Percentiles rank a stretch among this genome's conserved stretches.
phyloP scores from a whole-genome alignment of 2,888 invertebrate species.

The Zaprionus obscuricornis region DNA sequence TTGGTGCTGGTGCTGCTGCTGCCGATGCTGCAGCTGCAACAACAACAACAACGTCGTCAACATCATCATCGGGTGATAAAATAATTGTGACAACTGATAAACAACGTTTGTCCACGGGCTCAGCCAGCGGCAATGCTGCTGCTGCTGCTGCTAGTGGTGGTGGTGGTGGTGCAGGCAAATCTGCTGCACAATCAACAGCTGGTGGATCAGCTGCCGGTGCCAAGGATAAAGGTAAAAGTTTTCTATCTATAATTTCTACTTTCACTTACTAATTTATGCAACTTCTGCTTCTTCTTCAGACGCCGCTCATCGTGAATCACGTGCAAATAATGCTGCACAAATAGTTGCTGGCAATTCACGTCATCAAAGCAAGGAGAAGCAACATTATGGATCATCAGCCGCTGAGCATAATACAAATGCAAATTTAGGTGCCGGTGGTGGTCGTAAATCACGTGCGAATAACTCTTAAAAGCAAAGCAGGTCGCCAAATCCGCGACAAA shows the following conservation, averaged over 20 bases:
- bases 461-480: slow-evolving; percentile 63
- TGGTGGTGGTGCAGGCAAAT: slow-evolving; percentile 43
- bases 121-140: slow-evolving; percentile 37
- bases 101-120: slow-evolving; percentile 24
- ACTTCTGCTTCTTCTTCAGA: slow-evolving; percentile 39
- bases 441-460: slow-evolving; percentile 81
- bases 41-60: slow-evolving; percentile 1
- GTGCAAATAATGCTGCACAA: slow-evolving; percentile 72
- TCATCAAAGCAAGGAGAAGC: slow-evolving; percentile 65
- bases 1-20: slow-evolving; percentile 43
- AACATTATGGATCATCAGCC: no score
- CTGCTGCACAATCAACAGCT: slow-evolving; percentile 27
- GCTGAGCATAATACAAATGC: slow-evolving; percentile 36
- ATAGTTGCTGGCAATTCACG: slow-evolving; percentile 59
- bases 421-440: slow-evolving; percentile 51
- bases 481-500: slow-evolving; percentile 55
- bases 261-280: not conserved
- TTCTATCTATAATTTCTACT: not conserved
- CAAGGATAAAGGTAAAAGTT: slow-evolving; percentile 81
- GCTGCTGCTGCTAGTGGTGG: slow-evolving; percentile 18
- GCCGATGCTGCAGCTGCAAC: slow-evolving; percentile 39
- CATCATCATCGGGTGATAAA: slow-evolving; percentile 38
- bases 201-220: slow-evolving; percentile 65
- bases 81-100: slow-evolving; percentile 47
- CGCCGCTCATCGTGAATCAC: slow-evolving; percentile 68